Evolutionary conservation across 2,797 vertebrate species (phyloP), one percentile per base, ranked within the genome.

Genomic region (Hyperoplus lanceolatus): DNA sequence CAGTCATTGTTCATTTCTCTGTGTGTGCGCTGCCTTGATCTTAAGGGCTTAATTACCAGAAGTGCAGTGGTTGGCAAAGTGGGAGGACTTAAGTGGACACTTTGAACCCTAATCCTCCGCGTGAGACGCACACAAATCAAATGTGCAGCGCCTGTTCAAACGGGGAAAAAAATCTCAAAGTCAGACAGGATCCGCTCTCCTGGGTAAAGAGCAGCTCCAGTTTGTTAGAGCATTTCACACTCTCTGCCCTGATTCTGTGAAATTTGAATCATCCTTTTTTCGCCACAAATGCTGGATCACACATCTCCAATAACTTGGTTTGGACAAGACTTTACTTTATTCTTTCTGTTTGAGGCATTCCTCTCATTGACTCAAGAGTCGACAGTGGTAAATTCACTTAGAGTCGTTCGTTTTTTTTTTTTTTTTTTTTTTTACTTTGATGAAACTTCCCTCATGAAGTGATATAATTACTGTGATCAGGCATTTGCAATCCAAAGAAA

Each of bases 21-120:
- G 79, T 84, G 64, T 89, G 91, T 62, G n/a, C n/a, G 82, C 86
- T 75, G 75, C 88, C 29, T 88, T 90, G 88, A 93, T 91, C 91
- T 29, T 84, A 77, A 80, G 70, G 89, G 90, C 91, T 94, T 94
- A 94, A 94, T 94, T 94, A 92, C 87, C 84, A 89, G 88, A 92
- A 93, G 90, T 94, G 87, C 91, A 89, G 86, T 68, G 83, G 89
- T 92, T 90, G 91, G 92, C 80, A 93, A 92, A 91, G 88, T 90
- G 76, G 81, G 87, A 92, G 82, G 92, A 88, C 84, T 95, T 90
- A 93, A 93, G 87, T 90, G 91, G 91, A 92, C 91, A 92, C 93
- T 93, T 94, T 94, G 93, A 93, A 92, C 90, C 92, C 65, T 92
- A 94, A 93, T 94, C 93, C 90, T 71, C 79, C 62, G 65, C 73